phyloP scores from a whole-genome alignment of 2,113 vertebrate species.

The Grus americana region DNA sequence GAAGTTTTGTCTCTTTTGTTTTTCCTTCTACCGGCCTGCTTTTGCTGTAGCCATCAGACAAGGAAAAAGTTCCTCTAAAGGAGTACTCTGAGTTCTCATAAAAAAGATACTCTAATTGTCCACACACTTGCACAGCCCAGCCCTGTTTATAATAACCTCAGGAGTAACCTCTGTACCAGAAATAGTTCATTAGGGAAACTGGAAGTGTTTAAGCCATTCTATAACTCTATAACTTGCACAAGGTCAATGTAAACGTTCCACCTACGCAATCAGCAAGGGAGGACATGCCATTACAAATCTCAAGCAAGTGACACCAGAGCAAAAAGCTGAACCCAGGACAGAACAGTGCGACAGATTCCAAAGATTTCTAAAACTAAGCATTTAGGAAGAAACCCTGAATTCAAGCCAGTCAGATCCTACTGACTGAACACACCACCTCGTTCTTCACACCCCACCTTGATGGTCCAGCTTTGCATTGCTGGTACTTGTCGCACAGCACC shows the following conservation, averaged over 20 bases:
- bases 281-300: background rate
- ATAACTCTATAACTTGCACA: background rate
- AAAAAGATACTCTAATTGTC: background rate
- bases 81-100: constrained; percentile 16
- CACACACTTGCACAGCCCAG: background rate
- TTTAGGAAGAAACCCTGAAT: background rate
- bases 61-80: background rate
- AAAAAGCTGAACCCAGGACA: background rate
- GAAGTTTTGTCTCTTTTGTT: background rate
- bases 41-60: background rate
- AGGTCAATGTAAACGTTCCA: background rate
- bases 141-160: constrained; percentile 17
- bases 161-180: background rate
- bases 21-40: background rate
- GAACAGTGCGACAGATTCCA: background rate
- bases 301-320: background rate
- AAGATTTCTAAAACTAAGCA: background rate
- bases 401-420: background rate
- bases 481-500: accelerated
- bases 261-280: background rate
- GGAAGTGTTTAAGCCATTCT: background rate
- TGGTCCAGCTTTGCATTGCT: background rate
- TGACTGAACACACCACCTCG: background rate
- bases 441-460: background rate
- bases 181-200: constrained; percentile 32